Conservation (phyloP, 2,888 invertebrate genomes). For the Perithous albicinctus region DNA sequence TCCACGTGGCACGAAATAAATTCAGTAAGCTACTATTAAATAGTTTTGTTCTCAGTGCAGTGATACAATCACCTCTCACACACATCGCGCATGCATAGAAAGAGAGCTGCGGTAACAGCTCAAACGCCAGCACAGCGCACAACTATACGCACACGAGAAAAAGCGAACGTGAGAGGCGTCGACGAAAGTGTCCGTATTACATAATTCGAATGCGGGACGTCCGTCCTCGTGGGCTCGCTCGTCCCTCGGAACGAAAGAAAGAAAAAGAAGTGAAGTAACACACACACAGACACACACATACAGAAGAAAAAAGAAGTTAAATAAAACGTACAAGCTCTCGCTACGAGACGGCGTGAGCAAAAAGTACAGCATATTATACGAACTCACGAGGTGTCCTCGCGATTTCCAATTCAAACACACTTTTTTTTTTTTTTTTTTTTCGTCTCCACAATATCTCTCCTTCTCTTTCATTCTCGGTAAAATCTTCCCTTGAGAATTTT, state of each 20-base stretch:
- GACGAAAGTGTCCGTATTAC: slow-evolving; percentile 79
- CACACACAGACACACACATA: too few species aligned
- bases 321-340: slow-evolving; percentile 33
- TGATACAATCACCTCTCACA: background rate
- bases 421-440: slow-evolving; percentile 24
- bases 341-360: slow-evolving; percentile 42
- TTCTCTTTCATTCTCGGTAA: slow-evolving; percentile 5
- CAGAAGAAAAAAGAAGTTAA: slow-evolving; percentile 22
- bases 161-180: slow-evolving; percentile 74
- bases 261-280: slow-evolving; percentile 59
- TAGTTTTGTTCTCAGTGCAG: too few species aligned
- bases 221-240: slow-evolving; percentile 72
- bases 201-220: slow-evolving; percentile 78
- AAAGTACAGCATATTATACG: slow-evolving; percentile 58
- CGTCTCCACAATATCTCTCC: background rate
- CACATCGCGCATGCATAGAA: slow-evolving; percentile 22
- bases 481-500: slow-evolving; percentile 32
- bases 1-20: too few species aligned
- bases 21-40: too few species aligned
- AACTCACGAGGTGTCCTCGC: slow-evolving; percentile 61
- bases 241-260: slow-evolving; percentile 56
- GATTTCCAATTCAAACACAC: slow-evolving; percentile 62
- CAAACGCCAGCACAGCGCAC: slow-evolving; percentile 7
- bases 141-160: slow-evolving; percentile 20
- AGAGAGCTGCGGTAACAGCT: slow-evolving; percentile 18